phyloP scores from a whole-genome alignment of 2,113 vertebrate species.

The Halcyon senegalensis region DNA sequence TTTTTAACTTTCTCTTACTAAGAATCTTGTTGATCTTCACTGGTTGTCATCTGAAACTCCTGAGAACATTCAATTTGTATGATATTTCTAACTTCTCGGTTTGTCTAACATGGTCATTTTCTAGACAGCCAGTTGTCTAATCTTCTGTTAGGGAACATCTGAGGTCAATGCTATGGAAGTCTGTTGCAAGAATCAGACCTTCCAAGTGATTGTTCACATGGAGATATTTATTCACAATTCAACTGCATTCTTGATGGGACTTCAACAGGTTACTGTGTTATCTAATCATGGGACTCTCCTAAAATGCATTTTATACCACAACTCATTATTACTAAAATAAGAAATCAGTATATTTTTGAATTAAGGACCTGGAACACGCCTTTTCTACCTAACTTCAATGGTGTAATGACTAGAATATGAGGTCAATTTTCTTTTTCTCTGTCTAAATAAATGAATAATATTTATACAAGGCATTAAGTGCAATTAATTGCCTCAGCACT shows the following conservation, averaged over 20 bases:
- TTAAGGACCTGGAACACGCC: not conserved
- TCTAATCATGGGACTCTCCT: not conserved
- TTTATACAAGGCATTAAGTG: not conserved
- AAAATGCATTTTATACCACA: not conserved
- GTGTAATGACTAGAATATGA: not conserved
- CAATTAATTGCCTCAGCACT: not conserved
- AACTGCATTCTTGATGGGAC: not conserved
- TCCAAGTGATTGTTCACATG: not conserved
- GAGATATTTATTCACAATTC: not conserved
- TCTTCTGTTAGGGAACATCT: rapidly evolving
- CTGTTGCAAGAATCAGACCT: not conserved
- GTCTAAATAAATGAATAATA: not conserved
- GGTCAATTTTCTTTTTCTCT: not conserved
- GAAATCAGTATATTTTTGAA: not conserved
- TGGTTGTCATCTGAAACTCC: not conserved
- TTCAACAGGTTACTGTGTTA: not conserved
- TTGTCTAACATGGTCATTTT: not conserved
- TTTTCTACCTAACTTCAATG: not conserved
- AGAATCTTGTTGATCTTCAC: not conserved
- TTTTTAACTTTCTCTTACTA: not conserved
- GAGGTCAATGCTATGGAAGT: not conserved
- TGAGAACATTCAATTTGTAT: not conserved
- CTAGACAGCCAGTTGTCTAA: not conserved
- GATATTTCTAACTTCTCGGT: not conserved
- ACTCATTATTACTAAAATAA: not conserved